phyloP scores from a whole-genome alignment of 23 tunicate genomes.

The Corella eumyota region DNA sequence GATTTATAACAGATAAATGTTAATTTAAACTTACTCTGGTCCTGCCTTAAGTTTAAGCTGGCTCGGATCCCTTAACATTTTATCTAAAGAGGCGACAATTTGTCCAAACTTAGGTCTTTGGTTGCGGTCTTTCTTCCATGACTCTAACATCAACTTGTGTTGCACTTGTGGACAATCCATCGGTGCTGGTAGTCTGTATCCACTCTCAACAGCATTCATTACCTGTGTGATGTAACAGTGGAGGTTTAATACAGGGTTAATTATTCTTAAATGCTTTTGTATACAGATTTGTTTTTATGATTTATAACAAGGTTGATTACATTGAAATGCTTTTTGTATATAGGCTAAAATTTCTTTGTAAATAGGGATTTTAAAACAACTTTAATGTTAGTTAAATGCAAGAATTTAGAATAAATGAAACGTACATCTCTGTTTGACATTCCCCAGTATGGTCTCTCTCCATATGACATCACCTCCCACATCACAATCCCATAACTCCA shows the following conservation, averaged over 20 bases:
- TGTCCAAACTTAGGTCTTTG: slow-evolving; percentile 89
- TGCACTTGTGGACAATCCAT: slow-evolving; percentile 93
- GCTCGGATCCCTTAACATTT: slow-evolving; percentile 62
- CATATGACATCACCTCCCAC: slow-evolving; percentile 99
- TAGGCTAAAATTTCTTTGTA: too few relatives aligned
- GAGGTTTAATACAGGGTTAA: too few relatives aligned
- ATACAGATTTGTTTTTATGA: too few relatives aligned
- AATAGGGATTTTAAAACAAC: too few relatives aligned
- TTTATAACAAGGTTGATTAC: too few relatives aligned
- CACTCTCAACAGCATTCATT: slow-evolving; percentile 81
- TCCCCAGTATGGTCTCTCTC: slow-evolving; percentile 99
- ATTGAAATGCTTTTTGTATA: too few relatives aligned
- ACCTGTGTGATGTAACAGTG: slow-evolving; percentile 40
- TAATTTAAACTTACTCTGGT: slow-evolving; percentile 21
- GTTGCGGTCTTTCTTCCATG: slow-evolving; percentile 94
- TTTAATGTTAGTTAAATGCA: too few relatives aligned
- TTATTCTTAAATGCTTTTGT: too few relatives aligned
- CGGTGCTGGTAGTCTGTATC: slow-evolving; percentile 91
- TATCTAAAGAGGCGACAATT: slow-evolving; percentile 61
- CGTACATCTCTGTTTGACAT: slow-evolving; percentile 98
- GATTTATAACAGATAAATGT: too few relatives aligned
- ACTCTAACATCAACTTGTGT: slow-evolving; percentile 88
- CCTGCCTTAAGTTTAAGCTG: slow-evolving; percentile 41
- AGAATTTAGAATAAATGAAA: too few relatives aligned
- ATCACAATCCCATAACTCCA: slow-evolving; percentile 99